Evolutionary conservation across 1,140 invertebrate species (phyloP).

Genomic region (Psix sp.): DNA sequence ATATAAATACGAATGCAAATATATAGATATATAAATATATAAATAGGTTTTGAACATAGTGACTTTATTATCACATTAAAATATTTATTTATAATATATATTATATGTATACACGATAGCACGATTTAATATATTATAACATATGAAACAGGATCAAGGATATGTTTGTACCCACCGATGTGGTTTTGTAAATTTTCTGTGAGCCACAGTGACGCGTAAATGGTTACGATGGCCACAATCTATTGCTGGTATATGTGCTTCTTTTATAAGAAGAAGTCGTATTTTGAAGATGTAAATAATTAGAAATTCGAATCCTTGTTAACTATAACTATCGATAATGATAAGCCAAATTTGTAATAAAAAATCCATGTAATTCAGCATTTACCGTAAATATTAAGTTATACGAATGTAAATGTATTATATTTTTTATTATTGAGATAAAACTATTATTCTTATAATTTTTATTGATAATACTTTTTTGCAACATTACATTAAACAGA

Average conservation of each 20-base stretch:
- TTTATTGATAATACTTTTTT: conserved; percentile 58
- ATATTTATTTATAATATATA: conserved; percentile 75
- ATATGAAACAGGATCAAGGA: conserved; percentile 36
- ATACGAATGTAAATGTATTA: conserved; percentile 68
- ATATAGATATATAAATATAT: conserved; percentile 68
- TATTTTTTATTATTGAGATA: conserved; percentile 60
- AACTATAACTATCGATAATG: conserved; percentile 32
- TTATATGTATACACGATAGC: conserved; percentile 67
- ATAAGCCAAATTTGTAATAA: conserved; percentile 39
- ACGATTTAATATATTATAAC: conserved; percentile 67
- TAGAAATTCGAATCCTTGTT: conserved; percentile 53
- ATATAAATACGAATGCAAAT: conserved; percentile 66
- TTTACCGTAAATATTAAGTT: conserved; percentile 65
- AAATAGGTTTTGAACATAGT: conserved; percentile 64
- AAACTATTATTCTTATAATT: conserved; percentile 61
- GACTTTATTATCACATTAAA: conserved; percentile 76
- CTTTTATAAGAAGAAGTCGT: conserved; percentile 37
- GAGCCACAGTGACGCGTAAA: conserved; percentile 20
- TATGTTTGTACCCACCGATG: conserved; percentile 45
- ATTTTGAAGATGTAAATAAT: conserved; percentile 53
- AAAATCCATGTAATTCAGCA: conserved; percentile 46
- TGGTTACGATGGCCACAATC: conserved; percentile 12
- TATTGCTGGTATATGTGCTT: conserved; percentile 22
- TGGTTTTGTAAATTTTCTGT: conserved; percentile 65
- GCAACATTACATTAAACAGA: conserved; percentile 62